Percentiles rank a stretch among this genome's conserved stretches.
Evolutionary conservation across 2,113 vertebrate species (phyloP).

Genomic region (Hyaena hyaena): DNA sequence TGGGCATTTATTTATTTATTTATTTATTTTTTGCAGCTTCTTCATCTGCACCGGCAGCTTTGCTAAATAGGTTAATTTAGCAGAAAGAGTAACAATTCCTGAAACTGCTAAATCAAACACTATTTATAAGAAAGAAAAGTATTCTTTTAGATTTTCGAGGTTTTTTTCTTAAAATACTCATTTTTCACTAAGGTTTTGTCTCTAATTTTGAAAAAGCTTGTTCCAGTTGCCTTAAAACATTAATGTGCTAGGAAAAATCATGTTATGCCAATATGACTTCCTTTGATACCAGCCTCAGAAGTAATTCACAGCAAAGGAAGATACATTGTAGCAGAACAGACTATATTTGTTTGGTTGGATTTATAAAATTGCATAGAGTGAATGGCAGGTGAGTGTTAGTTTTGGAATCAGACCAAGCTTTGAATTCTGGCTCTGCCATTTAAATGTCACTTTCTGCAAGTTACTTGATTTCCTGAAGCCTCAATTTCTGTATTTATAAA

Average conservation of each 20-base stretch:
- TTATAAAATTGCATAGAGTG: not conserved
- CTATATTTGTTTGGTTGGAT: not conserved
- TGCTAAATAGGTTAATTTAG: not conserved
- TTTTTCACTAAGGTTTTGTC: not conserved
- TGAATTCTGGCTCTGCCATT: not conserved
- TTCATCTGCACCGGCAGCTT: not conserved
- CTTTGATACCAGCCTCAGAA: not conserved
- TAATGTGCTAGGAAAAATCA: not conserved
- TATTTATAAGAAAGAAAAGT: not conserved
- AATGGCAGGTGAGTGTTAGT: not conserved
- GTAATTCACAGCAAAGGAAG: not conserved
- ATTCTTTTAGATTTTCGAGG: not conserved
- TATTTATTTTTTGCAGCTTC: not conserved
- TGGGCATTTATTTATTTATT: too few species aligned
- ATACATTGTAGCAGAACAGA: not conserved
- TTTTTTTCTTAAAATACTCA: not conserved
- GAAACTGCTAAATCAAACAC: not conserved
- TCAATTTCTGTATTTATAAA: not conserved
- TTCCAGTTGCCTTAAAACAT: not conserved
- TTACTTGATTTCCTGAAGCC: not conserved
- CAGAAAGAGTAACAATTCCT: not conserved
- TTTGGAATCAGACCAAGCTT: constrained; percentile 6
- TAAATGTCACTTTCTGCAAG: not conserved
- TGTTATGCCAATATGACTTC: not conserved
- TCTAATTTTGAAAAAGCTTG: constrained; percentile 34